Percentiles rank a stretch among this genome's conserved stretches.
Evolutionary conservation across 2,888 invertebrate genomes (phyloP).

Genomic region (Eupithecia dodoneata): DNA sequence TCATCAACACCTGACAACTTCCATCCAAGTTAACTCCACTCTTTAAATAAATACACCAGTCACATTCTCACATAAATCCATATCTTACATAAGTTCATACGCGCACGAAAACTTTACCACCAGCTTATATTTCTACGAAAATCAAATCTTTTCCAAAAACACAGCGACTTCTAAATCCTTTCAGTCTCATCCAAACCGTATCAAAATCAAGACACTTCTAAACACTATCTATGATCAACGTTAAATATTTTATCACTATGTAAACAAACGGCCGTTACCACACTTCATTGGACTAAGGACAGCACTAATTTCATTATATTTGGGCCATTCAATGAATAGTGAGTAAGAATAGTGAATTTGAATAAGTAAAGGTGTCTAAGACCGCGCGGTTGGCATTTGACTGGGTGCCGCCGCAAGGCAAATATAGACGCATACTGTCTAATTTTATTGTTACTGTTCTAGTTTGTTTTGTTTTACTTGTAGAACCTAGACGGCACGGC

Average conservation of each 20-base stretch:
- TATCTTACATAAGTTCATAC: not conserved
- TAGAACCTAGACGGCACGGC: slow-evolving; percentile 10
- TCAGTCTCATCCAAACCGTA: not conserved
- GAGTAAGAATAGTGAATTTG: slow-evolving; percentile 9
- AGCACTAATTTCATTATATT: not conserved
- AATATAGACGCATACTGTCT: slow-evolving; percentile 64
- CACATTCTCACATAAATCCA: not conserved
- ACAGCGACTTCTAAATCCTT: not conserved
- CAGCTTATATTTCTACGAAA: not conserved
- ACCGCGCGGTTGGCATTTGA: slow-evolving; percentile 57
- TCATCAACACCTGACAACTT: slow-evolving; percentile 17
- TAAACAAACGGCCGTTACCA: not conserved
- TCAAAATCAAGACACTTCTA: slow-evolving; percentile 3
- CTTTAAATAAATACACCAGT: slow-evolving; percentile 2
- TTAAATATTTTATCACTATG: slow-evolving; percentile 1
- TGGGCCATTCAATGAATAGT: not conserved
- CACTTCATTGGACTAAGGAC: not conserved
- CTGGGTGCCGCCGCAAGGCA: slow-evolving; percentile 43
- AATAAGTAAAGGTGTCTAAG: slow-evolving; percentile 31
- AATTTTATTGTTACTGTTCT: slow-evolving; percentile 52
- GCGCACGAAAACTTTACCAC: not conserved
- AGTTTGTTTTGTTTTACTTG: slow-evolving; percentile 44
- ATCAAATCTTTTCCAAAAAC: not conserved
- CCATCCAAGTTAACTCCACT: not conserved
- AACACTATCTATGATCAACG: slow-evolving; percentile 3